Evolutionary conservation across 2,888 invertebrate genomes (phyloP).

Genomic region (Pandemis cinnamomeana): DNA sequence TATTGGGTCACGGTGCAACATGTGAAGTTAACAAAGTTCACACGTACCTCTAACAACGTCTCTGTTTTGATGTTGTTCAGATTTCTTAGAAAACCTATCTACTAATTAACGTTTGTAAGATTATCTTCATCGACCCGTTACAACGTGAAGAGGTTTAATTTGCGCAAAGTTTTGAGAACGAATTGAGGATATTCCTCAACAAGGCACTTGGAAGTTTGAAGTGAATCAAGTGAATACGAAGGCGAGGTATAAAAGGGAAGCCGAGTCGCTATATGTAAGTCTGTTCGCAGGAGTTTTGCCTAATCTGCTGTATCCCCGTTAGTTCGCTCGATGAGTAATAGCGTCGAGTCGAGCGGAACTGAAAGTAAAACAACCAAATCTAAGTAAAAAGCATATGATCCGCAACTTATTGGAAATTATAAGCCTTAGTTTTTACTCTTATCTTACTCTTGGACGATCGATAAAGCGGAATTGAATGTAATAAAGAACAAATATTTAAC

Average conservation of each 20-base stretch:
- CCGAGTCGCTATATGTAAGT: slow-evolving; percentile 89
- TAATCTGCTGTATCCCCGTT: slow-evolving; percentile 88
- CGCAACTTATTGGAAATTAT: slow-evolving; percentile 43
- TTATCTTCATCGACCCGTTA: slow-evolving; percentile 21
- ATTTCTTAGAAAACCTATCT: slow-evolving; percentile 28
- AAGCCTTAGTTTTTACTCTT: background rate
- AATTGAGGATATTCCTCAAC: slow-evolving; percentile 57
- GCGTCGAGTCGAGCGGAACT: slow-evolving; percentile 89
- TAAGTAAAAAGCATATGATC: slow-evolving; percentile 52
- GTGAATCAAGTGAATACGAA: slow-evolving; percentile 54
- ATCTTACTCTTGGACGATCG: background rate
- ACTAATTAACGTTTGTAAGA: slow-evolving; percentile 20
- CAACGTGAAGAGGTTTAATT: slow-evolving; percentile 38
- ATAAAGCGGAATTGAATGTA: slow-evolving; percentile 39
- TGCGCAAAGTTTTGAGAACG: slow-evolving; percentile 47
- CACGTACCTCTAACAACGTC: slow-evolving; percentile 57
- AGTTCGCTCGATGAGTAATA: slow-evolving; percentile 93
- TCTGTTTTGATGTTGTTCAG: slow-evolving; percentile 35
- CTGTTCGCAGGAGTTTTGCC: slow-evolving; percentile 93
- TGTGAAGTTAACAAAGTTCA: slow-evolving; percentile 49
- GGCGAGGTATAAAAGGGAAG: slow-evolving; percentile 47
- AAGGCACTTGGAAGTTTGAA: slow-evolving; percentile 74
- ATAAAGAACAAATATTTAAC: background rate
- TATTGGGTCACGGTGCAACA: slow-evolving; percentile 54
- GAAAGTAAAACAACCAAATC: slow-evolving; percentile 80